A percentile compares a stretch with the other conserved stretches of the same genome.
Evolutionary conservation across 2,888 invertebrate species (phyloP).

Genomic region (Corythucha ciliata): DNA sequence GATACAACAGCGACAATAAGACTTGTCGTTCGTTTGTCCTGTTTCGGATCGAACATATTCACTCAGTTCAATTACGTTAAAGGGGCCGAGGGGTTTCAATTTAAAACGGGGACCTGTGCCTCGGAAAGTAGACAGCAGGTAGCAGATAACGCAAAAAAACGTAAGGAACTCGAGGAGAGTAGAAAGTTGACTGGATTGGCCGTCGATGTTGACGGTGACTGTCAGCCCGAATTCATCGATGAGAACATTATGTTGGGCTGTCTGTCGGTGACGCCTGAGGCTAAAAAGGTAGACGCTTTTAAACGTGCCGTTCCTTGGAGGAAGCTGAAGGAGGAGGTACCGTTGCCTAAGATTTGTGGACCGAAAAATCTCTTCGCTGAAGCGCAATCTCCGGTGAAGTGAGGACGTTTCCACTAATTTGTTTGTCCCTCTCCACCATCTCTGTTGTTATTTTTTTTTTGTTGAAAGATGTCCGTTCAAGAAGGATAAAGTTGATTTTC

Average conservation of each 20-base stretch:
- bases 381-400: too few species aligned
- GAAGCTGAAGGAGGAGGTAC: slow-evolving; percentile 8
- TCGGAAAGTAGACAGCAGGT: slow-evolving; percentile 3
- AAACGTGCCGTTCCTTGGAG: slow-evolving; percentile 15
- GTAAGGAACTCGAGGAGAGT: slow-evolving; percentile 5
- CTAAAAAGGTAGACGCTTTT: not conserved
- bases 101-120: slow-evolving; percentile 8
- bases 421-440: too few species aligned
- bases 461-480: too few species aligned
- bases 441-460: too few species aligned
- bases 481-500: too few species aligned
- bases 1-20: slow-evolving; percentile 19
- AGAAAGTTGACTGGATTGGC: slow-evolving; percentile 6
- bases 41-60: slow-evolving; percentile 25
- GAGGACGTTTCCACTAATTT: too few species aligned
- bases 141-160: not conserved
- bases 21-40: slow-evolving; percentile 22
- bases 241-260: not conserved
- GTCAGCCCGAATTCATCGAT: too few species aligned
- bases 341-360: slow-evolving; percentile 2
- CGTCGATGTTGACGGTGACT: too few species aligned
- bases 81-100: slow-evolving; percentile 16
- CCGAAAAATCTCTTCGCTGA: slow-evolving; percentile 16
- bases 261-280: too few species aligned
- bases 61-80: slow-evolving; percentile 20